Evolutionary conservation across 1,140 invertebrate species (phyloP), one percentile per base, ranked within the genome.

Genomic region (Brachionus rotundiformis): DNA sequence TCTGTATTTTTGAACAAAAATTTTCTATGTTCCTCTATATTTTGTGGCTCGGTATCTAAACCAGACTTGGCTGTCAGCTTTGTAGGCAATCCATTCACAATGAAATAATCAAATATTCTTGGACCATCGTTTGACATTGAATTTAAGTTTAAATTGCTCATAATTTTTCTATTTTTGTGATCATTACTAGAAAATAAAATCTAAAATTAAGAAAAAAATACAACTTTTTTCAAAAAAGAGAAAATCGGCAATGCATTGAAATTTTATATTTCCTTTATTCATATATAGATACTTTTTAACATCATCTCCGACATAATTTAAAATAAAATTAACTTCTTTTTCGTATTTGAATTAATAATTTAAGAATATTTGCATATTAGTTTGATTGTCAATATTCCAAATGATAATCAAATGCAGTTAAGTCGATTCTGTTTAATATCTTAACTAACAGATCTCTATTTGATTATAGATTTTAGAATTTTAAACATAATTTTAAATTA

Each of bases 1-100:
- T 73, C 68, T 23, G n/a, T 6, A 73, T 73, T 73, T 73, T 73
- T 29, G 7, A 73, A 73, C 3, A 79, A 4, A 13, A 59, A 7
- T 59, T 59, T 33, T 54, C 54, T 49, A 61, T 63, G 47, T 13
- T 63, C n/a, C 4, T 63, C 54, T 27, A n/a, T n/a, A n/a, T 33
- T 25, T 16, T 16, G 13, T 16, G 36, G 16, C 3, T 59, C 44
- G 10, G 27, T 59, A 27, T 39, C 33, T 11, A 19, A 79, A 86
- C 88, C 81, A 90, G 19, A 25, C 13, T 73, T 73, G 0, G 84
- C 86, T 88, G 94, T 89, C 65, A 91, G 90, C 86, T 93, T 91
- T 36, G 93, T 92, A 8, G 94, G 93, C 85, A 98, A 89, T 16
- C 96, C 96, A 86, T 95, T 95, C 44, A 99, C 93, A 82, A 99